Evolutionary conservation across 30 jellyfish, hydroid and myxozoan genomes (phyloP).

Genomic region (Cassiopea xamachana): DNA sequence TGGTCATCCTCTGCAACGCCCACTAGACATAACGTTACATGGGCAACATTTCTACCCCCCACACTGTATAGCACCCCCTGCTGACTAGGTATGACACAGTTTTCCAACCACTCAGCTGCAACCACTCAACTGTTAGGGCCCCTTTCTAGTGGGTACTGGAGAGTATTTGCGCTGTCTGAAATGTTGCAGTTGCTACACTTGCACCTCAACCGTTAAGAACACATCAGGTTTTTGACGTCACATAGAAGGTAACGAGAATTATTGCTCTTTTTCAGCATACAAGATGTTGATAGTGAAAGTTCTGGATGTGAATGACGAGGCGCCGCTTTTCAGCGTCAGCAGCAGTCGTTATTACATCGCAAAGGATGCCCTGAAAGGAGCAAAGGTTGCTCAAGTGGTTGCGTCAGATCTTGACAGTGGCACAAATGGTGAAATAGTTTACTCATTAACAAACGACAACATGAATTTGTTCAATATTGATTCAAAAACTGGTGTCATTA

Average conservation of each 20-base stretch:
- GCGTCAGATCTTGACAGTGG: conserved; percentile 99
- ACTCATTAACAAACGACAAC: conserved; percentile 65
- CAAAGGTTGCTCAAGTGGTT: conserved; percentile 64
- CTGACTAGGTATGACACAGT: background rate
- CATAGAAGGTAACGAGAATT: too few relatives aligned
- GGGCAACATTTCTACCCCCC: background rate
- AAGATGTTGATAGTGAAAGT: conserved; percentile 82
- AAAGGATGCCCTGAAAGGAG: conserved; percentile 74
- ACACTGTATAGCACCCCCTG: background rate
- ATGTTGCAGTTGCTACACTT: too few relatives aligned
- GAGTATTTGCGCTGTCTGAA: too few relatives aligned
- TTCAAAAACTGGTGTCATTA: conserved; percentile 77
- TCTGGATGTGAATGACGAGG: conserved; percentile 85
- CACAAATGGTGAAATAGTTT: conserved; percentile 67
- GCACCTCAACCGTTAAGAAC: too few relatives aligned
- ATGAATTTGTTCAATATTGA: conserved; percentile 69
- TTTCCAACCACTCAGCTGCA: background rate
- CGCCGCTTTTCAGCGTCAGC: conserved; percentile 89
- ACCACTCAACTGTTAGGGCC: background rate
- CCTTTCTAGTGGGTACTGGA: too few relatives aligned
- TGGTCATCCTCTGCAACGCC: too few relatives aligned
- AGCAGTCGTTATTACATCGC: conserved; percentile 79
- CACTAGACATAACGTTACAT: too few relatives aligned
- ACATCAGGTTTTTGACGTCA: too few relatives aligned
- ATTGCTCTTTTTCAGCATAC: conserved; percentile 65